Conservation (phyloP, 2,888 invertebrate genomes). For the Trichopoda pennipes region DNA sequence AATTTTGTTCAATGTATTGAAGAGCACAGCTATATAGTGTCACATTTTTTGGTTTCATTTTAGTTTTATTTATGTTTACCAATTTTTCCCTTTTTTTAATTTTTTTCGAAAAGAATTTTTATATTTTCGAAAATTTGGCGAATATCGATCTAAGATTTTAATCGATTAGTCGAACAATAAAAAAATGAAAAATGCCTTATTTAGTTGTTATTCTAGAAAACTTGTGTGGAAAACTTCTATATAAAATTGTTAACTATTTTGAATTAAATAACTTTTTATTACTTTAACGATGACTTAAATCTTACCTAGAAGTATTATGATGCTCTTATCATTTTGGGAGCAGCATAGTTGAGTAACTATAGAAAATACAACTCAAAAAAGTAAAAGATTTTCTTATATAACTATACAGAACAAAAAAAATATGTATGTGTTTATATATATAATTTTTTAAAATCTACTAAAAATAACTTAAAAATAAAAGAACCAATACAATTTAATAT, state of each 20-base stretch:
- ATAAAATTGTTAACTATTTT: constrained; percentile 20
- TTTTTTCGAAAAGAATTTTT: neutral
- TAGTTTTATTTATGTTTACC: too few species aligned
- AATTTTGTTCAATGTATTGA: too few species aligned
- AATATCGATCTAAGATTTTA: neutral
- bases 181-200: too few species aligned
- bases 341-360: constrained; percentile 20
- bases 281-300: constrained; percentile 54
- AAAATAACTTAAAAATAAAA: constrained; percentile 65
- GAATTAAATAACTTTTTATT: constrained; percentile 57
- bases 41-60: too few species aligned
- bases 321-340: constrained; percentile 40
- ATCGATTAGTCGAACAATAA: neutral
- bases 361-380: constrained; percentile 44
- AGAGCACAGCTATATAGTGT: too few species aligned
- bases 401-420: constrained; percentile 50
- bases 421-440: constrained; percentile 1
- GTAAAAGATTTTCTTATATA: constrained; percentile 39
- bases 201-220: neutral
- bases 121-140: neutral
- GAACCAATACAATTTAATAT: constrained; percentile 61
- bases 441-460: constrained; percentile 49
- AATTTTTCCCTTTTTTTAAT: too few species aligned
- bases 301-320: constrained; percentile 48
- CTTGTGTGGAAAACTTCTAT: neutral